These are phyloP conservation scores for Apaloderma vittatum DNA, from an alignment of 2,113 vertebrate genomes.

Conservation along the genomic window DNA sequence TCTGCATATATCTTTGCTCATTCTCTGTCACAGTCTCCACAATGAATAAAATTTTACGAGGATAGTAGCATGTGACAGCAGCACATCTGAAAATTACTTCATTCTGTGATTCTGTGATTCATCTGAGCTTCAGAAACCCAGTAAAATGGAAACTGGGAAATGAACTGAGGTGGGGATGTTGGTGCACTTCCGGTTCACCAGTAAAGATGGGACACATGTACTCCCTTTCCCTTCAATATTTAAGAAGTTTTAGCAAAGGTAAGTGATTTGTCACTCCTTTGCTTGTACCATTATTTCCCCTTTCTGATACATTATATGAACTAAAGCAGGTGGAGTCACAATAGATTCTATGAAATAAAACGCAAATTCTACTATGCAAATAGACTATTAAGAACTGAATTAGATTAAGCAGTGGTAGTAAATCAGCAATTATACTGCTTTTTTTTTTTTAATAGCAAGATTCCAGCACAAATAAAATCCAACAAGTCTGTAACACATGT, in stretches of 20 bases:
- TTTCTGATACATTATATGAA: constrained; percentile 44
- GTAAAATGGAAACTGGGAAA: not conserved
- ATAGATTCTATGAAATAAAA: constrained; percentile 75
- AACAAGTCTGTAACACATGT: not conserved
- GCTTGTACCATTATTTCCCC: not conserved
- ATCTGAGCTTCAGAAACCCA: not conserved
- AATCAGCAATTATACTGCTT: constrained; percentile 67
- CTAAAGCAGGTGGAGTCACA: constrained; percentile 65
- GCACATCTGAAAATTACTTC: constrained; percentile 50
- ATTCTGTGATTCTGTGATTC: too few relatives aligned
- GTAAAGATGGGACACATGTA: not conserved
- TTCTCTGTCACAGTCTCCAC: constrained; percentile 58
- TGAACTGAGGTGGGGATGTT: fast-evolving
- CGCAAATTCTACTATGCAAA: constrained; percentile 74
- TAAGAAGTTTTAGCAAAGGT: not conserved
- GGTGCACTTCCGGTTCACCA: not conserved
- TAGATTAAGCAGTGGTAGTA: constrained; percentile 70
- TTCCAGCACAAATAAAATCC: constrained; percentile 55
- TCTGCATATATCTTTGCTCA: constrained; percentile 37
- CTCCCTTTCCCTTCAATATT: not conserved
- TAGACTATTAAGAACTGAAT: constrained; percentile 73
- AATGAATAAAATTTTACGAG: constrained; percentile 56
- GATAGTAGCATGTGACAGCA: constrained; percentile 10
- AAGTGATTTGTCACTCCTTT: not conserved
- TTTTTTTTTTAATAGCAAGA: constrained; percentile 16